These are phyloP conservation scores for Battus philenor DNA, from an alignment of 1,140 invertebrate species.

Conservation along the genomic window DNA sequence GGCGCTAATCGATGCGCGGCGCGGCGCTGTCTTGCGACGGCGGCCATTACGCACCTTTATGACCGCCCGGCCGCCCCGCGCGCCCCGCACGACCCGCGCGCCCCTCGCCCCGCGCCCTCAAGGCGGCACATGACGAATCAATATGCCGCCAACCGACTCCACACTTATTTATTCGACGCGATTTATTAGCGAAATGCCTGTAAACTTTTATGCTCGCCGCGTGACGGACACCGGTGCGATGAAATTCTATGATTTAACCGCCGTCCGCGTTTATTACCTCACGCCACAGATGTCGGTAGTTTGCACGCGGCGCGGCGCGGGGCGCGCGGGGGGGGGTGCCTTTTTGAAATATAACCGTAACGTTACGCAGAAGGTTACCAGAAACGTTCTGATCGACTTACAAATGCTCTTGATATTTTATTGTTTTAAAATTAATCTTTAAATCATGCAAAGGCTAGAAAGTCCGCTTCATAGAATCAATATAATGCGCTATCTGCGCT, in stretches of 20 bases:
- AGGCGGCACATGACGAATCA: conserved; percentile 74
- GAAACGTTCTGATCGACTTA: no score
- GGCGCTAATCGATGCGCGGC: conserved; percentile 71
- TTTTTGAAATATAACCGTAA: no score
- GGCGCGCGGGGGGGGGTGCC: background rate
- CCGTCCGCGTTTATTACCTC: conserved; percentile 61
- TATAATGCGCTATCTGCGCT: no score
- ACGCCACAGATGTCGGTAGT: conserved; percentile 59
- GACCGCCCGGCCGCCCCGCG: conserved; percentile 43
- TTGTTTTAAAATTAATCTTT: no score
- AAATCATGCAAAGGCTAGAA: no score
- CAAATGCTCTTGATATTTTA: no score
- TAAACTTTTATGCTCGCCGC: conserved; percentile 61
- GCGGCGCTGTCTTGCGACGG: conserved; percentile 70
- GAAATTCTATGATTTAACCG: conserved; percentile 62
- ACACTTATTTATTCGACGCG: conserved; percentile 75
- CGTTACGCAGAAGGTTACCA: no score
- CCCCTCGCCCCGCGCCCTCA: conserved; percentile 41
- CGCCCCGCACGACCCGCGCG: conserved; percentile 36
- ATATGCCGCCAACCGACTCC: conserved; percentile 73
- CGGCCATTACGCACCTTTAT: conserved; percentile 74
- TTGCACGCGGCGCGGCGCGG: conserved; percentile 1
- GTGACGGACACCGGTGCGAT: conserved; percentile 62
- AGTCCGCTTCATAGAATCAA: no score
- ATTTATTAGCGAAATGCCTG: conserved; percentile 73